phyloP scores from a whole-genome alignment of 2,797 vertebrate species.

The Nyctalus aviator region DNA sequence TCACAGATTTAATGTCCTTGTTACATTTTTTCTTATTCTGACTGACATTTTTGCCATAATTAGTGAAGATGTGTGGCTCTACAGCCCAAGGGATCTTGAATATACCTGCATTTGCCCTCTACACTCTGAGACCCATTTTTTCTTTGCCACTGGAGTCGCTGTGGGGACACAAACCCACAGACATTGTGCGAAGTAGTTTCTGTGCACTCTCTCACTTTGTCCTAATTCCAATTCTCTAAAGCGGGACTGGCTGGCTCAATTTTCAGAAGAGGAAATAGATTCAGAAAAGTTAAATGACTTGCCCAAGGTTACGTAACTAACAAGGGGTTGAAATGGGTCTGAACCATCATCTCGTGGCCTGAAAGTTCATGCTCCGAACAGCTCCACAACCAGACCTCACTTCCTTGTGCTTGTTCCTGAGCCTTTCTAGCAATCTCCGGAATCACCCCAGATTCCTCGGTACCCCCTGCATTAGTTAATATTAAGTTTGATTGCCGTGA shows the following conservation, averaged over 20 bases:
- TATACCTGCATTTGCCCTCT: neutral
- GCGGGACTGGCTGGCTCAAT: neutral
- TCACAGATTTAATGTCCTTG: neutral
- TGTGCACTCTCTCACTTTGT: neutral
- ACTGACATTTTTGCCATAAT: neutral
- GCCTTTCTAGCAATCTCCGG: conserved; percentile 16
- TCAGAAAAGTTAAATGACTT: neutral
- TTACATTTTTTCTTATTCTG: neutral
- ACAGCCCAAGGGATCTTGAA: neutral
- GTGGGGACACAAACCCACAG: neutral
- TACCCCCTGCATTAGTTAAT: neutral
- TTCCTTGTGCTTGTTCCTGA: neutral
- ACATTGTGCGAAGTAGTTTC: neutral
- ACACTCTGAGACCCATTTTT: neutral
- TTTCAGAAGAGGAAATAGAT: neutral
- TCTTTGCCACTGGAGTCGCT: neutral
- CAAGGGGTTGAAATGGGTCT: neutral
- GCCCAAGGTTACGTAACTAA: neutral
- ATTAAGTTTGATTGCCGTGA: neutral
- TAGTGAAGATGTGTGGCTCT: neutral
- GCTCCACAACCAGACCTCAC: neutral
- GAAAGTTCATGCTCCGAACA: neutral
- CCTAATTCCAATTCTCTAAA: neutral
- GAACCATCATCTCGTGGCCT: neutral
- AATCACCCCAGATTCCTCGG: neutral